Evolutionary conservation across 2,113 vertebrate species (phyloP).

Genomic region (Prinia subflava): DNA sequence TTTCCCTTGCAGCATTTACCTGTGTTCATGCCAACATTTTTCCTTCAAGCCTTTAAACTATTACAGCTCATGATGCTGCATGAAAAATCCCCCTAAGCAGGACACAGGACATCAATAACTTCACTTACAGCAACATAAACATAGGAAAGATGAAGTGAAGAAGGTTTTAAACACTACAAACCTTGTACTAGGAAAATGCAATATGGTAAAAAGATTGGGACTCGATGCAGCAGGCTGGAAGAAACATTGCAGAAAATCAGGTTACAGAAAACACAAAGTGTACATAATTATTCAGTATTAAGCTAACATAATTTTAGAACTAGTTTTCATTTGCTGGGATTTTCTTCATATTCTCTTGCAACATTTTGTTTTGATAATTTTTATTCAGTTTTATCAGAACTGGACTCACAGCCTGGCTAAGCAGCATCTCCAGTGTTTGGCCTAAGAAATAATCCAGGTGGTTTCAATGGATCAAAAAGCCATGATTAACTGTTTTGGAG

Average conservation of each 20-base stretch:
- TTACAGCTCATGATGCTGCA: background rate
- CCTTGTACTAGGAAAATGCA: slow-evolving; percentile 33
- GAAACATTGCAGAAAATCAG: background rate
- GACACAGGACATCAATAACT: background rate
- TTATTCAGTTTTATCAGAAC: background rate
- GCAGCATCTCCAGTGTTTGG: background rate
- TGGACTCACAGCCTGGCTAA: background rate
- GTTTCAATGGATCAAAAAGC: background rate
- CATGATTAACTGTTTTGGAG: background rate
- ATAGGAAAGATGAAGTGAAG: background rate
- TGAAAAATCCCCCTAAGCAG: background rate
- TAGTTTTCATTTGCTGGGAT: background rate
- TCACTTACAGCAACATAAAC: background rate
- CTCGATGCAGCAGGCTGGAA: background rate
- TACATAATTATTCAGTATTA: background rate
- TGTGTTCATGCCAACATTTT: background rate
- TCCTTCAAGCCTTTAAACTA: background rate
- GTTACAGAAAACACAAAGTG: background rate
- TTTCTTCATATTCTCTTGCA: background rate
- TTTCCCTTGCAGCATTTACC: background rate
- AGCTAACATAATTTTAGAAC: background rate
- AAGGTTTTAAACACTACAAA: slow-evolving; percentile 5
- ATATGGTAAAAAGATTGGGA: slow-evolving; percentile 35
- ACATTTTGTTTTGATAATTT: background rate
- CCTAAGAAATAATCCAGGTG: background rate